These are phyloP conservation scores for Rugalucina vietnamica DNA, from an alignment of 2,888 invertebrate species.

Conservation along the genomic window DNA sequence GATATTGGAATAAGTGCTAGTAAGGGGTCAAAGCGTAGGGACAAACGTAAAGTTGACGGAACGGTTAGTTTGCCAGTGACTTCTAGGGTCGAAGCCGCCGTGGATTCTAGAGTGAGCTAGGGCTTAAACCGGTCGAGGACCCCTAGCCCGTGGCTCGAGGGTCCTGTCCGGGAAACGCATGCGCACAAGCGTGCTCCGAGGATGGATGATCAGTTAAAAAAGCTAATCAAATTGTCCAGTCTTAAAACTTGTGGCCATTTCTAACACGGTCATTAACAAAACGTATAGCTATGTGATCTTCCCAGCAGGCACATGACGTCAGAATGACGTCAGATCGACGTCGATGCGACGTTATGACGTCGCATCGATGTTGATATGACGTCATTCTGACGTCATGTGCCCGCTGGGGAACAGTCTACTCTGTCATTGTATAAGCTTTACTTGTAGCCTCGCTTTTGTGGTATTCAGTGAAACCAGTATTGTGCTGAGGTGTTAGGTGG, in stretches of 20 bases:
- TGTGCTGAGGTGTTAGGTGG: too few relatives aligned
- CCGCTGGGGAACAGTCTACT: too few relatives aligned
- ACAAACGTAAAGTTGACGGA: not conserved
- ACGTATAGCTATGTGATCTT: not conserved
- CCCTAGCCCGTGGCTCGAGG: conserved; percentile 46
- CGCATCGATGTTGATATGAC: too few relatives aligned
- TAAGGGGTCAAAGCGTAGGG: not conserved
- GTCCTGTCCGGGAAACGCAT: conserved; percentile 46
- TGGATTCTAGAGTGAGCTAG: conserved; percentile 59
- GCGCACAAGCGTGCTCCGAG: conserved; percentile 51
- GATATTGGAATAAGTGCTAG: not conserved
- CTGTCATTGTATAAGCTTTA: too few relatives aligned
- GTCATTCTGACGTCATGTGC: not conserved
- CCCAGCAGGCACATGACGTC: not conserved
- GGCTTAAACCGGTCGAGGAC: conserved; percentile 50
- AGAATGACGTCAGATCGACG: not conserved
- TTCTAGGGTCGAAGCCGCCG: conserved; percentile 34
- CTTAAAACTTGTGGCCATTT: conserved; percentile 63
- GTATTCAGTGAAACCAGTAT: too few relatives aligned
- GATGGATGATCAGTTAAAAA: conserved; percentile 61
- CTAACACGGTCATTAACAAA: conserved; percentile 10
- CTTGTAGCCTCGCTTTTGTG: too few relatives aligned
- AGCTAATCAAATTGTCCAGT: conserved; percentile 60
- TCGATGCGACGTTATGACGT: too few relatives aligned
- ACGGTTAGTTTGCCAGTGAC: not conserved